These are phyloP conservation scores for Cyrtorhinus lividipennis DNA, from an alignment of 1,140 invertebrate species.

Conservation along the genomic window DNA sequence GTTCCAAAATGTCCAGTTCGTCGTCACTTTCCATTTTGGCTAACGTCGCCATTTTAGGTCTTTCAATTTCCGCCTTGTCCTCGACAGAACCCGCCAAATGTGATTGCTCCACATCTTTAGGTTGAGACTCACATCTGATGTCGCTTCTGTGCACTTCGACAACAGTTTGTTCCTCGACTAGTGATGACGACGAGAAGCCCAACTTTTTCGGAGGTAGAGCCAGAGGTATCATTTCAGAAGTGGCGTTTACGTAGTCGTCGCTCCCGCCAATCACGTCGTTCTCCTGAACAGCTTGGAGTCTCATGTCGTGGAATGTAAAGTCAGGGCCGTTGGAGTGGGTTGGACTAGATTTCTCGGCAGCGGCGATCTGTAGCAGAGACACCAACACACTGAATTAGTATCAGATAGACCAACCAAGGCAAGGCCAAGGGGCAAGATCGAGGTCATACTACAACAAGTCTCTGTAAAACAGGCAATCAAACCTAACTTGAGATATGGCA, in stretches of 20 bases:
- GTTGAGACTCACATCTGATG: background rate
- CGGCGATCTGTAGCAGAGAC: background rate
- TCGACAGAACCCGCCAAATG: background rate
- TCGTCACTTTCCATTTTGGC: slow-evolving; percentile 5
- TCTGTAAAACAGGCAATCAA: background rate
- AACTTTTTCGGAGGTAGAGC: background rate
- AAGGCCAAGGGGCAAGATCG: too few species aligned
- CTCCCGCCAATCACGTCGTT: background rate
- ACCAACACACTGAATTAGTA: too few species aligned
- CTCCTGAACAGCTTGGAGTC: slow-evolving; percentile 1
- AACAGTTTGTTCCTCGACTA: background rate
- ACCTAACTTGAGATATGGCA: too few species aligned
- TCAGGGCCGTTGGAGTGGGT: background rate
- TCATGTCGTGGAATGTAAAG: background rate
- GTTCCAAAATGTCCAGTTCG: slow-evolving; percentile 13
- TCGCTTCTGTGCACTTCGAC: slow-evolving; percentile 18
- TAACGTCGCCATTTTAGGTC: background rate
- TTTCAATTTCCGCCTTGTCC: background rate
- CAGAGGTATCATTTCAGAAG: background rate
- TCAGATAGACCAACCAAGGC: too few species aligned
- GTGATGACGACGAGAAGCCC: background rate
- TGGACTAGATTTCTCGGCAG: background rate
- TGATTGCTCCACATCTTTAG: background rate
- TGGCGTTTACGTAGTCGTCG: slow-evolving; percentile 3
- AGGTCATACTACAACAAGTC: too few species aligned